Evolutionary conservation across 2,113 vertebrate species (phyloP), one percentile per base, ranked within the genome.

Genomic region (Todiramphus saurophagus): DNA sequence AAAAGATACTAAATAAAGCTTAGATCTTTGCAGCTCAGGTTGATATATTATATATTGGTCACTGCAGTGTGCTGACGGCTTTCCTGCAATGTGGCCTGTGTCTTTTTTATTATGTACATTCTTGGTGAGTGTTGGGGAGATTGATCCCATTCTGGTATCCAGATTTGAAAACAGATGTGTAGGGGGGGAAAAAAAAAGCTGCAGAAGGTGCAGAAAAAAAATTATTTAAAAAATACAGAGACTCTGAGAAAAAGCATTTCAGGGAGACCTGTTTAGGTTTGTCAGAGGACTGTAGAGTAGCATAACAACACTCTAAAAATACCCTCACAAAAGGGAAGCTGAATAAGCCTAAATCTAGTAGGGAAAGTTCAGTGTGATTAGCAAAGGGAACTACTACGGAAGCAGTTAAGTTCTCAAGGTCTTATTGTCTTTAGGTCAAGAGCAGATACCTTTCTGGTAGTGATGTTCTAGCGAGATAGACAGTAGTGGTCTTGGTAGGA

Each of bases 91-190:
- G 94, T 97, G 95, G 94, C 94, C 94, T 97, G 73, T 91, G 93
- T 96, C 95, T 96, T 33, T 78, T 97, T 96, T 96, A 96, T 95
- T 55, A 95, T 56, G 89, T 91, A 96, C 94, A 96, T 97, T 95
- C 94, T 51, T 96, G 94, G 51, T 96, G 96, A 97, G 96, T 97
- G 95, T 93, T 97, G 94, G 77, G 62, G 66, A 96, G 94, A 96
- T 94, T 96, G 94, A 97, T 95, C 91, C 94, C 89, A 85, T 97
- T 96, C 96, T 91, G 86, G 27, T 39, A 91, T 95, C 89, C 91
- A 96, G 91, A 75, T 95, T 96, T 88, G 46, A 84, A 92, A 96
- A 91, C 96, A 96, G 87, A 96, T 97, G 95, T 89, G 93, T 41
- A 70, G 5, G 44, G 58, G 20, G n/a, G 13, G n/a, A 35, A 33